Conservation (phyloP, 2,797 vertebrate species). For the Sphaeramia orbicularis region DNA sequence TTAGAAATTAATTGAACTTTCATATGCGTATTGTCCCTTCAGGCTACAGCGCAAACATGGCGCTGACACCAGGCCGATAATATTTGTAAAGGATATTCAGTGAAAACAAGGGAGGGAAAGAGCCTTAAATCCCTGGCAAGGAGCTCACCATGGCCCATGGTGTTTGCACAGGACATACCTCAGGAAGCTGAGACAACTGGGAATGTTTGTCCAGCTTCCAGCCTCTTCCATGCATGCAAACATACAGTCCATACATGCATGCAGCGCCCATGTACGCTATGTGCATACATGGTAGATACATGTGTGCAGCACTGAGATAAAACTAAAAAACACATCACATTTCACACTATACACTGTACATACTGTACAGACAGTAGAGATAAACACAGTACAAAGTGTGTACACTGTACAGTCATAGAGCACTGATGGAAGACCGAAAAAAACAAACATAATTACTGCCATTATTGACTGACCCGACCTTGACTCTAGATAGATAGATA, state of each 20-base stretch:
- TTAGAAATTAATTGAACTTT: constrained; percentile 52
- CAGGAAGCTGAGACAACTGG: constrained; percentile 89
- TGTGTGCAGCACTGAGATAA: no score
- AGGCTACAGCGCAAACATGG: constrained; percentile 59
- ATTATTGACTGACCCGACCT: no score
- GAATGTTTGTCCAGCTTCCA: constrained; percentile 86
- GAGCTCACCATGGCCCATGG: constrained; percentile 80
- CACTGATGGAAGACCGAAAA: no score
- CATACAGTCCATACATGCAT: constrained; percentile 37
- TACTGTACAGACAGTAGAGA: neutral
- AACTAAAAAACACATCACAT: no score
- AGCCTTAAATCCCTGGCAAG: constrained; percentile 73
- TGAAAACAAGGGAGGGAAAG: constrained; percentile 77
- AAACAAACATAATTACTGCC: constrained; percentile 32
- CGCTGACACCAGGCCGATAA: constrained; percentile 71
- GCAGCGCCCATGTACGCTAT: constrained; percentile 34
- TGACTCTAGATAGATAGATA: constrained; percentile 10
- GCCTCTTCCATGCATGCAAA: constrained; percentile 69
- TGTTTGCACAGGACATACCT: constrained; percentile 90
- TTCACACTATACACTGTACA: constrained; percentile 9
- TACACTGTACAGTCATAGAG: no score
- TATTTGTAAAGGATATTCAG: constrained; percentile 80
- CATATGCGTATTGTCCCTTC: constrained; percentile 40
- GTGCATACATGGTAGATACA: constrained; percentile 38
- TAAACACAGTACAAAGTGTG: neutral